Evolutionary conservation across 1,140 invertebrate species (phyloP), one percentile per base, ranked within the genome.

Genomic region (Potamilus streckersoni): DNA sequence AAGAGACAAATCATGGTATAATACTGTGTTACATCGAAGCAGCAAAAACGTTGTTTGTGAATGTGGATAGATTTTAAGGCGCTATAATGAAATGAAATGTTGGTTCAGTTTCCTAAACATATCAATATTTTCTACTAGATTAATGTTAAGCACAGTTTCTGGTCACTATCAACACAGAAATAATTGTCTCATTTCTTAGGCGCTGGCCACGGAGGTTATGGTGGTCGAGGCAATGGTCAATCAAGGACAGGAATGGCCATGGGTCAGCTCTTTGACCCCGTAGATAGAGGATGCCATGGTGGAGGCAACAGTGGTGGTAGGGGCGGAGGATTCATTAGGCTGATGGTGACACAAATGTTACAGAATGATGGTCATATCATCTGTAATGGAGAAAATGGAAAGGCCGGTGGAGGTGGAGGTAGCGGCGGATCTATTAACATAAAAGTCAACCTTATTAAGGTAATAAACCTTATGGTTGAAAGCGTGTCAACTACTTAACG

Each of bases 181-280:
- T 49, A 49, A 49, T 49, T 49, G 38, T 49, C 38, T 49, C 38
- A 49, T 12, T 38, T 57, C 64, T n/a, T 59, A 85, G 83, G 83
- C 76, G 83, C 81, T 73, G 85, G 85, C 23, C 85, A 86, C 69
- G 83, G 85, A 68, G 85, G 85, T 20, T 71, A 79, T 67, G 85
- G 85, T 69, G 84, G 84, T 2, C 74, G 79, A 58, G 80, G 79
- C 57, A 72, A 59, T 20, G 61, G 16, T 19, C 78, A 79, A 57
- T 8, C 5, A 19, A 60, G 65, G n/a, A 83, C 81, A 19, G 83
- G 83, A 15, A 62, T 67, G 56, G 71, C 85, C 8, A 77, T 78
- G 62, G 85, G 82, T 62, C 73, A 80, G 38, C 49, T 85, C 23
- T 84, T 82, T 74, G 81, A 86, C n/a, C 81, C 85, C 0, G 31